Evolutionary conservation across 92 coral and sea anemone species (phyloP).

Genomic region (Palythoa heliodiscus): DNA sequence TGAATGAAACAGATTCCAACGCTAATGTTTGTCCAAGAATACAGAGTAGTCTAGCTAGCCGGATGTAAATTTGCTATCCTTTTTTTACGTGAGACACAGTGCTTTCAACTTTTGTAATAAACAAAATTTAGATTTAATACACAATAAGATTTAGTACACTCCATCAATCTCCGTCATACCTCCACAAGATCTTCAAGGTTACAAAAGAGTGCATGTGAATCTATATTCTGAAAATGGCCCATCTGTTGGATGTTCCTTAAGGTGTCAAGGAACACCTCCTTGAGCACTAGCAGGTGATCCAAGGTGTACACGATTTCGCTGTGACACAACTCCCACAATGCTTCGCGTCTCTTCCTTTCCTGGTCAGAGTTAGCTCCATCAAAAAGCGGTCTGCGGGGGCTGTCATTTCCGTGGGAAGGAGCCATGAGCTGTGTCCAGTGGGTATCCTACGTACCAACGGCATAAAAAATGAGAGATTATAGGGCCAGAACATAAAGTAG

Average conservation of each 20-base stretch:
- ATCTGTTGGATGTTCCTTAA: constrained; percentile 78
- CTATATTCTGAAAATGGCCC: constrained; percentile 78
- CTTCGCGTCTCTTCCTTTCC: constrained; percentile 96
- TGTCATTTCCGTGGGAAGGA: constrained; percentile 53
- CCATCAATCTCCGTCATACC: constrained; percentile 43
- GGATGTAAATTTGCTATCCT: too few relatives aligned
- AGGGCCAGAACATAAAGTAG: too few relatives aligned
- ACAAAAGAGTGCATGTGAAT: constrained; percentile 79
- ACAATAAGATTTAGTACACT: too few relatives aligned
- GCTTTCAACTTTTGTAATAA: too few relatives aligned
- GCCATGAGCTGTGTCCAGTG: constrained; percentile 94
- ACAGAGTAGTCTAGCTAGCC: too few relatives aligned
- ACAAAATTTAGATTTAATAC: too few relatives aligned
- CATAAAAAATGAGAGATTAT: neutral
- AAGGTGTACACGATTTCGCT: constrained; percentile 95
- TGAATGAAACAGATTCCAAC: too few relatives aligned
- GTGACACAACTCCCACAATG: constrained; percentile 97
- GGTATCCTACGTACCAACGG: constrained; percentile 65
- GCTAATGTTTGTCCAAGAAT: too few relatives aligned
- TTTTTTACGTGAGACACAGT: too few relatives aligned
- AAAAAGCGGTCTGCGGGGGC: constrained; percentile 74
- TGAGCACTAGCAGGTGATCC: constrained; percentile 88
- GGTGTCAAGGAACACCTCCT: constrained; percentile 94
- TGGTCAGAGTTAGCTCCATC: constrained; percentile 82
- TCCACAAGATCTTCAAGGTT: constrained; percentile 88